phyloP scores from a whole-genome alignment of 2,888 invertebrate species.

The Endotricha flammealis region DNA sequence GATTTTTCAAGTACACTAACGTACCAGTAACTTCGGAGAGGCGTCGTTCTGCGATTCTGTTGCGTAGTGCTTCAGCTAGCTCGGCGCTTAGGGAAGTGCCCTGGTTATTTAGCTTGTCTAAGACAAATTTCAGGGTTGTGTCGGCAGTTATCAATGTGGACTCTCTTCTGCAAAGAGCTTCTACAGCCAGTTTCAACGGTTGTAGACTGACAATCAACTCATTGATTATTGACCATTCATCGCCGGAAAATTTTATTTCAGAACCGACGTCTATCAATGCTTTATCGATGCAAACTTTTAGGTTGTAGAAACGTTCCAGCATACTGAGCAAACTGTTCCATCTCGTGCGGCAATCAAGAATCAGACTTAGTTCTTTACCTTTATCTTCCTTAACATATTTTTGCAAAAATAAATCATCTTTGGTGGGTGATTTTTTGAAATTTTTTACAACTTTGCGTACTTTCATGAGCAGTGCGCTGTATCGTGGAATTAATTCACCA shows the following conservation, averaged over 20 bases:
- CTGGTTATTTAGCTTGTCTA: constrained; percentile 15
- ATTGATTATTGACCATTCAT: constrained; percentile 22
- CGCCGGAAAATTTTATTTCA: constrained; percentile 21
- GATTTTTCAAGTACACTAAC: too few relatives aligned
- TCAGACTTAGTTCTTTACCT: constrained; percentile 12
- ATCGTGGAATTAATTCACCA: constrained; percentile 11
- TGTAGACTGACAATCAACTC: constrained; percentile 18
- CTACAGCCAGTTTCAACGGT: constrained; percentile 20
- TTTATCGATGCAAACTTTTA: constrained; percentile 24
- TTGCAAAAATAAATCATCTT: constrained; percentile 12
- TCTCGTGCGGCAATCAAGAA: constrained; percentile 13
- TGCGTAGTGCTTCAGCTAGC: constrained; percentile 17
- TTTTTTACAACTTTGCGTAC: constrained; percentile 14
- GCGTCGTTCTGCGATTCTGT: constrained; percentile 3
- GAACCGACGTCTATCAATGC: constrained; percentile 23
- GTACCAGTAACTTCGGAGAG: constrained; percentile 8
- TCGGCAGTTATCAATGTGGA: constrained; percentile 21
- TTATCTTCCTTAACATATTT: constrained; percentile 14
- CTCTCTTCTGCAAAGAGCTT: constrained; percentile 21
- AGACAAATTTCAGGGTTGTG: constrained; percentile 18
- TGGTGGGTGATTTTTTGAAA: constrained; percentile 11
- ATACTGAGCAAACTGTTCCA: constrained; percentile 16
- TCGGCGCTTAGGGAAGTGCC: constrained; percentile 14
- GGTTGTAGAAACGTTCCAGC: constrained; percentile 15
- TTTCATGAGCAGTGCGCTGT: constrained; percentile 14